Evolutionary conservation across 1,140 invertebrate species (phyloP), one percentile per base, ranked within the genome.

Genomic region (Oedothorax gibbosus): DNA sequence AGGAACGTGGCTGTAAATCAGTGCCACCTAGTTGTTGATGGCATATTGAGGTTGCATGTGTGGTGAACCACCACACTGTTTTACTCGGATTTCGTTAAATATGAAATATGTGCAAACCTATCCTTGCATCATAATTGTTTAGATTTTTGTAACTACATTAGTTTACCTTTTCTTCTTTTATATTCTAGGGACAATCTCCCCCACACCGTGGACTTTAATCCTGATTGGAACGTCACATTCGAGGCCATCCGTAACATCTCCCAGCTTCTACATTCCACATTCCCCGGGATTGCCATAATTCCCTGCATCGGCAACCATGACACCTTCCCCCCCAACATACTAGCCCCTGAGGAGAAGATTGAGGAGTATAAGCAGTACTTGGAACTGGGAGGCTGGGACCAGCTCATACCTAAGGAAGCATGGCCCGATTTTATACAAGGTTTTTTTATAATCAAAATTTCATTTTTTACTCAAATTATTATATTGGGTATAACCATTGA

Each of bases 241-340:
- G 71, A 76, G 11, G 85, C 87, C 15, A 51, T 90, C 7, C 86
- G 69, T 3, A 91, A 90, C 77, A 87, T 91, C 50, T 90, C 90
- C n/a, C 56, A 83, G 0, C 85, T 89, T 51, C 62, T 91, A 0
- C 57, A 72, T 12, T 50, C 86, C 10, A 76, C 85, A 15, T 91
- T 91, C 83, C 88, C 88, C 10, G 88, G 89, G 54, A 88, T 87
- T 6, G 75, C 88, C 0, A 87, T 91, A 8, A 88, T 89, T 71
- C 90, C 91, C 20, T 89, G 89, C 4, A 87, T 91, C 21, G 91
- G 91, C 21, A 91, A 91, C 83, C 90, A 91, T 88, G 91, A 91
- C 79, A 88, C 68, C 83, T 89, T 86, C 86, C 91, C 87, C 14
- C 64, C 78, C 10, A 77, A 86, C 20, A 68, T 62, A 14, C 18